Percentiles rank a stretch among this genome's conserved stretches.
These are phyloP conservation scores for Synchiropus splendidus DNA, from an alignment of 2,113 vertebrate genomes.

Conservation along the genomic window DNA sequence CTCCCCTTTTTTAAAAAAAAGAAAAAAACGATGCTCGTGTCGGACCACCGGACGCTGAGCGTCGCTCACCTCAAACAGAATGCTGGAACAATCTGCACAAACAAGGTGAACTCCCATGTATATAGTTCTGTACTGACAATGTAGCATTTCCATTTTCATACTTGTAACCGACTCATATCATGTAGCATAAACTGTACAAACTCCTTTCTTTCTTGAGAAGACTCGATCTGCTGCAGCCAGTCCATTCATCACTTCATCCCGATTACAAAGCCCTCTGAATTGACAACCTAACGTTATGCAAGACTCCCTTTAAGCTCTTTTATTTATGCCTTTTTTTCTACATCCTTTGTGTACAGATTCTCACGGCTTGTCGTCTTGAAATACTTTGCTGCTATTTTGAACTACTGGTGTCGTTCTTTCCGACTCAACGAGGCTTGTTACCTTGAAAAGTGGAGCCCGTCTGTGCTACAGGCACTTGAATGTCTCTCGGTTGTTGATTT, in stretches of 20 bases:
- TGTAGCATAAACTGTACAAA: slow-evolving; percentile 75
- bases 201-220: slow-evolving; percentile 67
- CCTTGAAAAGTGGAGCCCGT: slow-evolving; percentile 54
- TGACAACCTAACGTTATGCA: slow-evolving; percentile 67
- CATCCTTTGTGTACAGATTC: slow-evolving; percentile 66
- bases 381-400: slow-evolving; percentile 72
- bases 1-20: slow-evolving; percentile 8
- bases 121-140: slow-evolving; percentile 74
- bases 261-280: slow-evolving; percentile 43
- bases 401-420: slow-evolving; percentile 61
- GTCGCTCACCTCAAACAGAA: slow-evolving; percentile 60
- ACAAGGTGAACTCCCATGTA: slow-evolving; percentile 55
- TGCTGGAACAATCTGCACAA: slow-evolving; percentile 70
- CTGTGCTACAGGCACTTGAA: slow-evolving; percentile 63
- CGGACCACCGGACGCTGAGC: slow-evolving; percentile 54
- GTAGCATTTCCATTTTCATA: slow-evolving; percentile 78
- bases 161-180: slow-evolving; percentile 73
- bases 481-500: slow-evolving; percentile 59
- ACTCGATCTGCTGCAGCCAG: slow-evolving; percentile 67
- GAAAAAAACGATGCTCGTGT: slow-evolving; percentile 34
- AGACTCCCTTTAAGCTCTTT: slow-evolving; percentile 71
- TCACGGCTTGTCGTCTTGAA: slow-evolving; percentile 52
- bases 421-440: slow-evolving; percentile 49
- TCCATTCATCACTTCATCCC: slow-evolving; percentile 53
- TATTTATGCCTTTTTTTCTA: slow-evolving; percentile 53